Percentiles rank a stretch among this genome's conserved stretches.
Evolutionary conservation across 2,113 vertebrate species (phyloP).

Genomic region (Colinus virginianus): DNA sequence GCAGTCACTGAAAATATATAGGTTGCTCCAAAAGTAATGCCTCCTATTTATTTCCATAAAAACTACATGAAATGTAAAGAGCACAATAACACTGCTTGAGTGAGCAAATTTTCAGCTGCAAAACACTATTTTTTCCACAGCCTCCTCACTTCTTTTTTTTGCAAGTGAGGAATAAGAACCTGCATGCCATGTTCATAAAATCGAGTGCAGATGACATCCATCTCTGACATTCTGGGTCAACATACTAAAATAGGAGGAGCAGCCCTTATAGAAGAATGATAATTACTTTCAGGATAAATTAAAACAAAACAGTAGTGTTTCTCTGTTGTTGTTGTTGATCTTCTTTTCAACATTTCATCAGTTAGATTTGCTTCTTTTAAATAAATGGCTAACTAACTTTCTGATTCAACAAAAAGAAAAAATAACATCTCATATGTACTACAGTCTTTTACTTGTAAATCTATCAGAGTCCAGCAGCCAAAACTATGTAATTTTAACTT

Average conservation of each 20-base stretch:
- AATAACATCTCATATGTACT: background rate
- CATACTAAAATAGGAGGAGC: no score
- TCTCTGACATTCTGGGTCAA: no score
- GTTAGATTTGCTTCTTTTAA: background rate
- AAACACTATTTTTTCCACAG: no score
- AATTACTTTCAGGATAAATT: background rate
- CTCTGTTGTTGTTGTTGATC: background rate
- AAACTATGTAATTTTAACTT: background rate
- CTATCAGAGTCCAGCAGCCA: background rate
- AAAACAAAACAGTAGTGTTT: background rate
- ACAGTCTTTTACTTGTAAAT: background rate
- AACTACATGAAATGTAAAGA: no score
- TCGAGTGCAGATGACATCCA: no score
- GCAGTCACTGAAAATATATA: background rate
- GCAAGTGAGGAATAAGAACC: no score
- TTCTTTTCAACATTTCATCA: background rate
- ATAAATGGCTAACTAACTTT: background rate
- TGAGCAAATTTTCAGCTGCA: no score
- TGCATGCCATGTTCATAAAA: no score
- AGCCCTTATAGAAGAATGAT: background rate
- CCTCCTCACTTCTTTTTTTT: no score
- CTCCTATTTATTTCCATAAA: no score
- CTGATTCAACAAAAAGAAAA: constrained; percentile 8
- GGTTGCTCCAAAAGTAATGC: no score
- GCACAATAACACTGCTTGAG: no score